These are phyloP conservation scores for Steromphala cineraria DNA, from an alignment of 2,888 invertebrate genomes.

Conservation along the genomic window DNA sequence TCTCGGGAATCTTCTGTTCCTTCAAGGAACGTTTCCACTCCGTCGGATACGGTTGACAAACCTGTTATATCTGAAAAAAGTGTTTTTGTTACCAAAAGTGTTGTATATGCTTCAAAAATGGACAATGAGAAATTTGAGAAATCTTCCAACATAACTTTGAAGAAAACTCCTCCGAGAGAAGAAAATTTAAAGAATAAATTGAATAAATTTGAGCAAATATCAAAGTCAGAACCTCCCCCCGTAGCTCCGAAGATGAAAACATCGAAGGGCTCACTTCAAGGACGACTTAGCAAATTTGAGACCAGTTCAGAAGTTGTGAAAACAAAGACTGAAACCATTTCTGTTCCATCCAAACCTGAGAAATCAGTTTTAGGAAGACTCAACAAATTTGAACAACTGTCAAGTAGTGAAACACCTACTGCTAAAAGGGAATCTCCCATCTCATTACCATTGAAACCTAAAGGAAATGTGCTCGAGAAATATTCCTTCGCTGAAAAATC, in stretches of 20 bases:
- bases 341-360: neutral
- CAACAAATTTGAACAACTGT: neutral
- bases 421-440: neutral
- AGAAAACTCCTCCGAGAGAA: neutral
- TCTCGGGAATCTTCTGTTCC: slow-evolving; percentile 18
- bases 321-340: neutral
- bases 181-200: neutral
- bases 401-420: neutral
- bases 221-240: neutral
- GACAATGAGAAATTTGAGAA: neutral
- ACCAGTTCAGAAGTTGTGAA: neutral
- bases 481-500: neutral
- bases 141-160: neutral
- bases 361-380: neutral
- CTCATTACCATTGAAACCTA: neutral
- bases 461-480: slow-evolving; percentile 6
- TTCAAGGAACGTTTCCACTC: slow-evolving; percentile 4
- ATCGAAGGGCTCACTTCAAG: neutral
- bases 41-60: neutral
- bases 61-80: neutral
- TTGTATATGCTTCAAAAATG: neutral
- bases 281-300: neutral
- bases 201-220: slow-evolving; percentile 1
- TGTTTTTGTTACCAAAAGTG: neutral
- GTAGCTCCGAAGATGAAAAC: neutral